Evolutionary conservation across 1,140 invertebrate species (phyloP).

Genomic region (Macrotrachela quadricornifera): DNA sequence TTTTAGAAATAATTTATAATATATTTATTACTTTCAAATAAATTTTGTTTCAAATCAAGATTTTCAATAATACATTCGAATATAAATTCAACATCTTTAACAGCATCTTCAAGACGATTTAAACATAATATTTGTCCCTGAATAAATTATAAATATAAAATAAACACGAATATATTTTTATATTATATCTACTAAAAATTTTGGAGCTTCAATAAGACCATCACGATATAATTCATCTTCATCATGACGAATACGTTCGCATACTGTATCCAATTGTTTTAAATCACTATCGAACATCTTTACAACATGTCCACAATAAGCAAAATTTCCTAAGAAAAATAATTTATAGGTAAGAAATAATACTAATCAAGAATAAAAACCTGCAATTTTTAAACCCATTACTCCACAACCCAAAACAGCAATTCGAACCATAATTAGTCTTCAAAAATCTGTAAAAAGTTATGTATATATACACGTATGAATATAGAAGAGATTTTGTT

Average conservation of each 20-base stretch:
- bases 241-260: constrained; percentile 27
- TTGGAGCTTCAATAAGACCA: constrained; percentile 24
- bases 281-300: constrained; percentile 28
- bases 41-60: constrained; percentile 27
- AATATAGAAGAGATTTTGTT: no score
- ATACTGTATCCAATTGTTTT: constrained; percentile 22
- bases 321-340: constrained; percentile 24
- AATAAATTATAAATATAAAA: no score
- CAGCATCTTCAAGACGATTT: constrained; percentile 30
- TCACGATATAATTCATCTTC: constrained; percentile 24
- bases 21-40: constrained; percentile 28
- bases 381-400: constrained; percentile 15
- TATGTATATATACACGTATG: no score
- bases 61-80: constrained; percentile 32
- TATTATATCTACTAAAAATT: constrained; percentile 18
- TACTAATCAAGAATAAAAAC: constrained; percentile 16
- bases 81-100: constrained; percentile 30
- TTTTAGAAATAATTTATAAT: no score
- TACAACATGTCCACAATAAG: constrained; percentile 34
- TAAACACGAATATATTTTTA: no score
- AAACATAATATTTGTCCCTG: constrained; percentile 28
- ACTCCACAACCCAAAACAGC: constrained; percentile 31
- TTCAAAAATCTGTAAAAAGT: not conserved
- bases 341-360: not conserved
- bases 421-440: constrained; percentile 27